Evolutionary conservation across 2,113 vertebrate genomes (phyloP), one percentile per base, ranked within the genome.

Genomic region (Dicentrarchus labrax): DNA sequence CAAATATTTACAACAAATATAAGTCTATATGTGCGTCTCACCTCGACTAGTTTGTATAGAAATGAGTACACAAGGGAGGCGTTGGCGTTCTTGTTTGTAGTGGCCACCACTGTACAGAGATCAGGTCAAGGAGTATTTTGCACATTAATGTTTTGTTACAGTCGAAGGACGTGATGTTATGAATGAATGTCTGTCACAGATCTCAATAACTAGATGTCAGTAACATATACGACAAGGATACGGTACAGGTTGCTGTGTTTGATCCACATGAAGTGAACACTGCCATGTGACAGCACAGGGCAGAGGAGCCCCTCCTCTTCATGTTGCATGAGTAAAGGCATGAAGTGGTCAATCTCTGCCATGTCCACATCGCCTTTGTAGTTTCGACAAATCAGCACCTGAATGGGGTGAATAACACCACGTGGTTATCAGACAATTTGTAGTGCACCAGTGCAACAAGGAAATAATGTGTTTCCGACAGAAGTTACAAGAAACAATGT

Each of bases 171-270:
- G 41, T 43, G 15, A 15, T 8, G 7, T 61, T 51, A 15, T 39
- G 12, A 24, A 75, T 7, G 9, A 48, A 30, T 57, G 30, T 57
- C 3, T 15, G 2, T 30, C 30, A 30, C 41, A 41, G 6, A 41
- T 13, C 13, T 47, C 4, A 5, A 54, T 3, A 2, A 53, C 2
- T 8, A 8, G 11, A 21, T 30, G 50, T 2, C n/a, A 39, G 15
- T 9, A 38, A 4, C 21, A 36, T 24, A 6, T 9, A 51, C 5
- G 11, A 59, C n/a, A 83, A 93, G 95, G 97, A 97, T 99, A 97
- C 98, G 54, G 94, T 99, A 99, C 2, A 99, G 96, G 93, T 99
- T 99, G 96, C 94, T 96, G 92, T 99, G 95, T 56, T 98, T 98
- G 95, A 99, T 97, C 98, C 98, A 99, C 69, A 99, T 89, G 91